Evolutionary conservation across 2,888 invertebrate genomes (phyloP), one percentile per base, ranked within the genome.

Genomic region (Autographa gamma): DNA sequence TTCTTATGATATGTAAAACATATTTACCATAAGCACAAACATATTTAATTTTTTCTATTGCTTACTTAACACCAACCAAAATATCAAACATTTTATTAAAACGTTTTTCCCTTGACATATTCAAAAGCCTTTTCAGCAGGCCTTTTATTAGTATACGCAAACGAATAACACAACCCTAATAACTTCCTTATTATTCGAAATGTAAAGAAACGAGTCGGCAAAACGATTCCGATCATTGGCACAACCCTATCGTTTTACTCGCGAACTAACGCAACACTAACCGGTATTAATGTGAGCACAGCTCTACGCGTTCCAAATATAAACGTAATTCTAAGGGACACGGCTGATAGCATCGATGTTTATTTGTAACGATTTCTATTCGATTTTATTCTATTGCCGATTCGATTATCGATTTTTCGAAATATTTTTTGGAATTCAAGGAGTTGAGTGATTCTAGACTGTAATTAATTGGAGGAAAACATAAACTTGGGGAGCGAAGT

Each of bases 241-340:
- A 11, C 58, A 68, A 73, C 32, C 58, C 25, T 13, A 72, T 60
- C 54, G 58, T 31, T 58, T 58, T 11, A 54, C 56, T 25, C 13
- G 32, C 16, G 32, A n/a, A 9, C 34, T 34, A n/a, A 56, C 19
- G 13, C 38, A 54, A 25, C 18, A 59, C 82, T 74, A 78, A 74
- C 69, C 63, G 68, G 68, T 81, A 82, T 75, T 60, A 66, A 75
- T 82, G 76, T 60, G 38, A 52, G 61, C 63, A 16, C 52, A 73
- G 54, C 64, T 74, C 70, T 81, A 74, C 69, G 69, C 74, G 63
- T 70, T 68, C 63, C 66, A 70, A 71, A 82, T 79, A 79, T 69
- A 79, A 81, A 82, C 64, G 70, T 63, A 58, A 79, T 79, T 64
- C 70, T 58, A 74, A 71, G 52, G 18, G 63, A 58, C 58, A 60